Evolutionary conservation across 2,888 invertebrate genomes (phyloP), one percentile per base, ranked within the genome.

Genomic region (Drosophila subquinaria): DNA sequence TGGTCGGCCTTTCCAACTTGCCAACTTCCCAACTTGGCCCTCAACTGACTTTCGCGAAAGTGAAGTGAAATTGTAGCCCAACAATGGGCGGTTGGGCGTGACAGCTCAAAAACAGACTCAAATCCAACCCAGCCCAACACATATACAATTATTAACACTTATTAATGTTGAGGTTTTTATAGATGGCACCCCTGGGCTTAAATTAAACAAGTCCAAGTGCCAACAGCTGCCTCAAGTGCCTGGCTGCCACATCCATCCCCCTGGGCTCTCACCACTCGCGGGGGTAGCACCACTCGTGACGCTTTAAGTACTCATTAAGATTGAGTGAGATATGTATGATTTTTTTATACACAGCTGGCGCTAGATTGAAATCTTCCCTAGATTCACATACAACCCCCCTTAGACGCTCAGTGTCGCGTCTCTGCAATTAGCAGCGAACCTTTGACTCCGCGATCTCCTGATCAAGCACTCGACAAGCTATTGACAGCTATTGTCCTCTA

Each of bases 161-260:
- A 89, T 88, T 90, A 88, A 82, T 88, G 88, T 89, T 90, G 88
- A 90, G 89, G 88, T 88, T 88, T 87, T 75, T 71, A 72, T 89
- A 57, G 64, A 85, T 85, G 89, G 85, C 88, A 85, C 84, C 84
- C 84, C 73, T 72, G 89, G 85, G 84, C 81, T 72, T 87, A 68
- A 88, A 88, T 87, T 90, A 82, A 82, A 23, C 23, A 23, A 80
- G 80, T 50, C 67, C 76, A 76, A 75, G 70, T 79, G 86, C 53
- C 45, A 45, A 53, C 81, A 78, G 48, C 57, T 64, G 64, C 42
- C 50, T 42, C 42, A 38, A 43, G 59, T 50, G 50, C 20, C 47
- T 33, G 65, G 47, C 62, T 52, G 36, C 48, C 48, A 43, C 50
- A 15, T 17, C 27, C 27, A 27, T 27, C 47, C 67, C 53, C 53